phyloP scores from a whole-genome alignment of 2,113 vertebrate genomes.

The Miniopterus natalensis region DNA sequence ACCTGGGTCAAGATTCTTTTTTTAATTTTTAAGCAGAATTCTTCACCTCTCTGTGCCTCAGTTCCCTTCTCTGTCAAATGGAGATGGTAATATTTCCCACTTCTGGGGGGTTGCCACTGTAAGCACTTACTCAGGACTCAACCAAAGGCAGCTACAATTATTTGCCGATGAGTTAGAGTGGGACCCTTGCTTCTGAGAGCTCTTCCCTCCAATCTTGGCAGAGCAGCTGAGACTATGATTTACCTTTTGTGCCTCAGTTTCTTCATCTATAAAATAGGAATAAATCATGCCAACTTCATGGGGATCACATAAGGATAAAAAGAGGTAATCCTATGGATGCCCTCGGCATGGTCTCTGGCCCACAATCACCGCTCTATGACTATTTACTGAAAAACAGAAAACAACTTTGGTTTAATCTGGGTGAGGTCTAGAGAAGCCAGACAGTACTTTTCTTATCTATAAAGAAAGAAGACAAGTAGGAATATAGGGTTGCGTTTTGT shows the following conservation, averaged over 20 bases:
- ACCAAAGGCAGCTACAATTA: background rate
- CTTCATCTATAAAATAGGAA: background rate
- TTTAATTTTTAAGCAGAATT: background rate
- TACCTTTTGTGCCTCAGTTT: background rate
- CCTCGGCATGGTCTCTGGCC: background rate
- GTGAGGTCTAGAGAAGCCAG: slow-evolving; percentile 20
- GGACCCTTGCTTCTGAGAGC: background rate
- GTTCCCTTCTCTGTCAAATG: background rate
- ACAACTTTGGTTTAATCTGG: background rate
- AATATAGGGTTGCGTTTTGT: slow-evolving; percentile 75
- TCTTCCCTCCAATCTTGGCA: background rate
- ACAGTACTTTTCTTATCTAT: background rate
- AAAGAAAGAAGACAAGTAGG: slow-evolving; percentile 6
- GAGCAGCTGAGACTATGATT: background rate
- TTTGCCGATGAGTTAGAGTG: background rate
- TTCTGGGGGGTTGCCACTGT: background rate
- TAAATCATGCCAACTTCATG: background rate
- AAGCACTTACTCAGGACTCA: background rate
- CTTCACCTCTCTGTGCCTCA: background rate
- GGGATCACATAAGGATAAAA: background rate
- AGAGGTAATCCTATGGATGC: background rate
- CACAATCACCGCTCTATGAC: background rate
- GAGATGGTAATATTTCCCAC: background rate
- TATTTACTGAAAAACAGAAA: background rate
- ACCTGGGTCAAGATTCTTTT: background rate